phyloP scores from a whole-genome alignment of 2,888 invertebrate genomes.

The Tortricodes alternella region DNA sequence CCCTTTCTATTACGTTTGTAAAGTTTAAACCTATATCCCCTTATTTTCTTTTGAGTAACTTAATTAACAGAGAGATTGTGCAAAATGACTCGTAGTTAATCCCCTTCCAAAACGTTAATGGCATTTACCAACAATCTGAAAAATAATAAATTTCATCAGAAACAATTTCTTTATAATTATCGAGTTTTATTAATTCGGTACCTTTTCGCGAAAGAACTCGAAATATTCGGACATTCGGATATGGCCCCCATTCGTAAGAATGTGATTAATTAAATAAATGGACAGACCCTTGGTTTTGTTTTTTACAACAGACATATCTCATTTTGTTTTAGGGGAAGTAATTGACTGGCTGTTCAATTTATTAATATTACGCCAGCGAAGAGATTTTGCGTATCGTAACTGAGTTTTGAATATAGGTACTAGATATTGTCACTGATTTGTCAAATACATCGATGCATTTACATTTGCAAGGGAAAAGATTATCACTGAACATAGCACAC shows the following conservation, averaged over 20 bases:
- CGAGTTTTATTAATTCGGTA: not conserved
- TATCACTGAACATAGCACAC: not conserved
- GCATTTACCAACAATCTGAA: constrained; percentile 5
- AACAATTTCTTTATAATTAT: not conserved
- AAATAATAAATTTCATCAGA: not conserved
- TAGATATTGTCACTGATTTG: too few relatives aligned
- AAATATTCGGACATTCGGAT: constrained; percentile 75
- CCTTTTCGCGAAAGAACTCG: constrained; percentile 49
- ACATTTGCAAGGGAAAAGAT: not conserved
- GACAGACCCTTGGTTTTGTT: constrained; percentile 69
- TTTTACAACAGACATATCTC: constrained; percentile 72
- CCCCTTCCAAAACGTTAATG: constrained; percentile 62
- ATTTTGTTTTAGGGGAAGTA: constrained; percentile 66
- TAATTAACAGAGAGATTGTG: constrained; percentile 77
- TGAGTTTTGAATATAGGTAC: constrained; percentile 35
- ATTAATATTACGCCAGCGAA: constrained; percentile 47
- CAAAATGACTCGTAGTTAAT: constrained; percentile 75
- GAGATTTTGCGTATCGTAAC: constrained; percentile 38
- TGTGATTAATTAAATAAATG: constrained; percentile 81
- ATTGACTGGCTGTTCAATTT: constrained; percentile 75
- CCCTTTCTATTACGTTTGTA: constrained; percentile 40
- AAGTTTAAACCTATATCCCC: constrained; percentile 48
- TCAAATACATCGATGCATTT: too few relatives aligned
- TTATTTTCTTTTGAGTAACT: constrained; percentile 71
- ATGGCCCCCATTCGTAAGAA: constrained; percentile 74